Base-by-base conservation (phyloP, 1,140 invertebrate genomes). In the Platyscapa corneri region DNA sequence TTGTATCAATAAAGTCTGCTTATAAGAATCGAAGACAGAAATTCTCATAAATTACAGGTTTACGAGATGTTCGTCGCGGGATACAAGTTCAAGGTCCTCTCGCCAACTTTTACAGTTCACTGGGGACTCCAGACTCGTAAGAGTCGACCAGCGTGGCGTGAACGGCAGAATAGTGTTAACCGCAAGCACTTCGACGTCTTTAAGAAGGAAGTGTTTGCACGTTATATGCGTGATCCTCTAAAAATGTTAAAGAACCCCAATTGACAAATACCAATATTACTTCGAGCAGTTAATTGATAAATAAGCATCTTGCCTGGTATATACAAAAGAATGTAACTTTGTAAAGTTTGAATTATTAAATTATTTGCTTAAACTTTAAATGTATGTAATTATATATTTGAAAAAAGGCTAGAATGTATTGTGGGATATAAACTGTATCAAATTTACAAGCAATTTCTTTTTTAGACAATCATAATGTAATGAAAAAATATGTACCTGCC, bases 51-150 rank as follows among this genome's bases (percentile, higher is more conserved):
- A 79, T 86, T 84, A 3, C 94, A 98, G 97, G 97, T 98, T 1
- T 98, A 98, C 93, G 98, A 99, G 93, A 98, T 98, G 97, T 97
- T 96, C 90, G 95, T 98, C 34, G 96, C 97, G 64, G 97, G 98
- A 5, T 98, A 97, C 92, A 95, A 96, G 89, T 98, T 99, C 92
- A 95, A 96, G 88, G 97, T 99, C 0, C 94, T 99, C 7, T 97
- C 97, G 3, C 97, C 97, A 0, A 96, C 97, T 65, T 99, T 98
- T 91, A 97, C 97, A 0, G 96, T 97, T 10, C 98, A 99, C 91
- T 97, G 97, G 96, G 98, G 97, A 1, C 94, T 98, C 20, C 97
- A 97, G 90, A 95, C 95, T 18, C 95, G 96, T 85, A 95, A 96
- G 86, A 95, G 94, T 30, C 94, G 97, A 42, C 97, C 97, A 0